A percentile compares a stretch with the other conserved stretches of the same genome.
phyloP scores from a whole-genome alignment of 2,888 invertebrate genomes.

The Caradrina clavipalpis region DNA sequence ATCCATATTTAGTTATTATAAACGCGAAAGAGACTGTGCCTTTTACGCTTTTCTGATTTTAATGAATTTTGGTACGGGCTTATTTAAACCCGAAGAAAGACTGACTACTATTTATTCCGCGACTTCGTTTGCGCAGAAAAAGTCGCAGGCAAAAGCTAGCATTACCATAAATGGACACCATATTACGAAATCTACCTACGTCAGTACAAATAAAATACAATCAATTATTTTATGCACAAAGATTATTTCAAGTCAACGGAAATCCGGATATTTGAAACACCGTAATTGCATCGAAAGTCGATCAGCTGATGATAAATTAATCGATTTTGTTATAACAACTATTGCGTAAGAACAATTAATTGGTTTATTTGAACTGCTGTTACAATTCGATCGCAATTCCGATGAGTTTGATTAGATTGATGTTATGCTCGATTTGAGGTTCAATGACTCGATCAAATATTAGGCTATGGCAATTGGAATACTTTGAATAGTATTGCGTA shows the following conservation, averaged over 20 bases:
- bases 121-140: too few relatives aligned
- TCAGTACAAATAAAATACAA: slow-evolving; percentile 15
- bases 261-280: slow-evolving; percentile 33
- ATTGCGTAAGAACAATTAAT: slow-evolving; percentile 45
- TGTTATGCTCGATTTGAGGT: slow-evolving; percentile 16
- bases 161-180: too few relatives aligned
- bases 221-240: slow-evolving; percentile 21
- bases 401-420: slow-evolving; percentile 47
- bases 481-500: too few relatives aligned
- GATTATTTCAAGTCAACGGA: slow-evolving; percentile 40
- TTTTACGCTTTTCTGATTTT: too few relatives aligned
- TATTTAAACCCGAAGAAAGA: too few relatives aligned
- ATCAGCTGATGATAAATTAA: slow-evolving; percentile 36
- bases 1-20: too few relatives aligned
- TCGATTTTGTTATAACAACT: slow-evolving; percentile 38
- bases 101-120: too few relatives aligned
- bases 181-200: background rate
- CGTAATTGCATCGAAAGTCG: slow-evolving; percentile 44
- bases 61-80: too few relatives aligned
- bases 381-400: slow-evolving; percentile 36
- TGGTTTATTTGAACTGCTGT: slow-evolving; percentile 29
- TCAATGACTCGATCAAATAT: slow-evolving; percentile 25
- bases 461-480: background rate
- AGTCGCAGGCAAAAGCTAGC: too few relatives aligned
- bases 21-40: too few relatives aligned